A percentile compares a stretch with the other conserved stretches of the same genome.
Evolutionary conservation across 2,888 invertebrate species (phyloP).

Genomic region (Dendrolimus pini): DNA sequence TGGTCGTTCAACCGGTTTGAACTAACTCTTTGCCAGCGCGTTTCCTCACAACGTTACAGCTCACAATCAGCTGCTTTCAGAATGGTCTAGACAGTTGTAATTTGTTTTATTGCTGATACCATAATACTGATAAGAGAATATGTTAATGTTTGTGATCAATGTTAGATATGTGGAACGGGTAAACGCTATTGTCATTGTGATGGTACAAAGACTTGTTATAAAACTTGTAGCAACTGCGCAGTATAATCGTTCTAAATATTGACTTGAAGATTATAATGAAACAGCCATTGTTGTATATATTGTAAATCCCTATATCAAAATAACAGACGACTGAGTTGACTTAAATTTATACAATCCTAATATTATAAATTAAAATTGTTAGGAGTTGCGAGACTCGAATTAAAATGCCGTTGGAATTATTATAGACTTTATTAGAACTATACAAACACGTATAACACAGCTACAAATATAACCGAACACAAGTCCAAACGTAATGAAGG

Average conservation of each 20-base stretch:
- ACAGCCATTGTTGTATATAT: neutral
- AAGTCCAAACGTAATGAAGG: too few relatives aligned
- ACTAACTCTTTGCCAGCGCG: too few relatives aligned
- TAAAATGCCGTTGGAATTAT: too few relatives aligned
- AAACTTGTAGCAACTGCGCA: neutral
- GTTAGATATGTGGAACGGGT: constrained; percentile 1
- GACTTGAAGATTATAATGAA: neutral
- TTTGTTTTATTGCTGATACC: neutral
- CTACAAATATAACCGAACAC: too few relatives aligned
- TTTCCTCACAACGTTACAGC: too few relatives aligned
- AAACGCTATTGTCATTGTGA: neutral
- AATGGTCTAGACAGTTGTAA: constrained; percentile 1
- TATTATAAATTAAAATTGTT: too few relatives aligned
- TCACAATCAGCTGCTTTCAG: neutral
- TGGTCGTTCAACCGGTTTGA: too few relatives aligned
- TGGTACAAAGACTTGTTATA: neutral
- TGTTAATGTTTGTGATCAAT: neutral
- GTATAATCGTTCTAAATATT: neutral
- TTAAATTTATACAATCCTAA: too few relatives aligned
- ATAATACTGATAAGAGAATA: constrained; percentile 1
- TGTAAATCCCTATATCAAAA: neutral
- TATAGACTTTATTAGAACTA: too few relatives aligned
- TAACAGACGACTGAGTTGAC: too few relatives aligned
- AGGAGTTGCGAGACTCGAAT: too few relatives aligned
- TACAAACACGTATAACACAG: too few relatives aligned